A percentile compares a stretch with the other conserved stretches of the same genome.
phyloP scores from a whole-genome alignment of 92 coral and sea anemone species.

The Phenganax marumi region DNA sequence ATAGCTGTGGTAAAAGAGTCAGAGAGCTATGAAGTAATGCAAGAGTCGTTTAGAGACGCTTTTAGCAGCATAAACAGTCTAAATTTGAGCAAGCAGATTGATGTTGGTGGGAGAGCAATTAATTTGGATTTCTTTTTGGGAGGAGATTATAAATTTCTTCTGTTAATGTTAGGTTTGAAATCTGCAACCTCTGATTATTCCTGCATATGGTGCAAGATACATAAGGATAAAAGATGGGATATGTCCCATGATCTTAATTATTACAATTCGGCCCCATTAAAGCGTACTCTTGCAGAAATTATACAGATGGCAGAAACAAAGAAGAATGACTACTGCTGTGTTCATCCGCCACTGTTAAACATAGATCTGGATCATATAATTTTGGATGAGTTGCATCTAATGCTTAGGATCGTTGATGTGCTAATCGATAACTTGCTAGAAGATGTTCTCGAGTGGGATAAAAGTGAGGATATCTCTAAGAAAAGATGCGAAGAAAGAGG shows the following conservation, averaged over 20 bases:
- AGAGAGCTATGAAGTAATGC: slow-evolving; percentile 55
- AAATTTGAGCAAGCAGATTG: slow-evolving; percentile 36
- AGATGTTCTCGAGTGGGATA: slow-evolving; percentile 11
- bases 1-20: slow-evolving; percentile 62
- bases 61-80: slow-evolving; percentile 52
- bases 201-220: slow-evolving; percentile 54
- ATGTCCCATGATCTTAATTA: slow-evolving; percentile 47
- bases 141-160: slow-evolving; percentile 59
- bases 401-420: background rate
- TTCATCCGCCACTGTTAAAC: background rate
- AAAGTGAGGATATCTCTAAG: background rate
- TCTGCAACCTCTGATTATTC: slow-evolving; percentile 57
- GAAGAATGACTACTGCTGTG: slow-evolving; percentile 15
- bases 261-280: slow-evolving; percentile 49
- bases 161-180: slow-evolving; percentile 56
- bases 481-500: background rate
- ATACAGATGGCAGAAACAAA: slow-evolving; percentile 7
- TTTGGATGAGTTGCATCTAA: background rate
- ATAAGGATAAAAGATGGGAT: slow-evolving; percentile 53
- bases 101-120: slow-evolving; percentile 37
- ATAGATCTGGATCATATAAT: background rate
- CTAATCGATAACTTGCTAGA: background rate
- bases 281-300: slow-evolving; percentile 10
- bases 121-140: slow-evolving; percentile 56
- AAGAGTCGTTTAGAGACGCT: slow-evolving; percentile 50